Conservation (phyloP, 2,888 invertebrate genomes). For the Pherbina coryleti region DNA sequence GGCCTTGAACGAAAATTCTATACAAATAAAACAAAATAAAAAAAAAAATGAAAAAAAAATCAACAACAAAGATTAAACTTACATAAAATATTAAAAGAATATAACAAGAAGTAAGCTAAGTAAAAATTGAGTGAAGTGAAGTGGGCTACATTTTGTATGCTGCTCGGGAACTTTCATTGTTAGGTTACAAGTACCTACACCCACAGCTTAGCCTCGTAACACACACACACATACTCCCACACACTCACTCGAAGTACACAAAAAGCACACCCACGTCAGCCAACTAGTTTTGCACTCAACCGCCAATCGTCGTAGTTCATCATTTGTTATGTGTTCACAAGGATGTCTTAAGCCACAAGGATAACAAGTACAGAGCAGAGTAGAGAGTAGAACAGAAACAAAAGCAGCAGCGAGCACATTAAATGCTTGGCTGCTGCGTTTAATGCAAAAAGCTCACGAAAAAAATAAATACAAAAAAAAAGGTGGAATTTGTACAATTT, state of each 20-base stretch:
- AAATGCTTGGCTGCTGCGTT: neutral
- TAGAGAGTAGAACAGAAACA: neutral
- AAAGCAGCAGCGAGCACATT: neutral
- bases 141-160: too few species aligned
- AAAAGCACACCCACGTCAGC: neutral
- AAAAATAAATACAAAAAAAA: constrained; percentile 8
- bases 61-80: neutral
- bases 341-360: constrained; percentile 1
- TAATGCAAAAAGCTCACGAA: neutral
- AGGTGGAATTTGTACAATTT: neutral
- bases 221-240: neutral
- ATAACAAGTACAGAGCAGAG: neutral
- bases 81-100: neutral
- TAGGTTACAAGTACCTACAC: neutral
- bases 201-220: neutral
- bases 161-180: neutral
- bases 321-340: neutral
- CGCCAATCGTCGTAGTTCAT: neutral
- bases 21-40: neutral
- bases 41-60: neutral
- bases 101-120: neutral
- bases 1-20: too few species aligned
- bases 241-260: neutral
- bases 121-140: neutral
- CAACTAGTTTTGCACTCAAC: neutral